Evolutionary conservation across 64 coral and sea anemone species (phyloP).

Genomic region (Catalaphyllia jardinei): DNA sequence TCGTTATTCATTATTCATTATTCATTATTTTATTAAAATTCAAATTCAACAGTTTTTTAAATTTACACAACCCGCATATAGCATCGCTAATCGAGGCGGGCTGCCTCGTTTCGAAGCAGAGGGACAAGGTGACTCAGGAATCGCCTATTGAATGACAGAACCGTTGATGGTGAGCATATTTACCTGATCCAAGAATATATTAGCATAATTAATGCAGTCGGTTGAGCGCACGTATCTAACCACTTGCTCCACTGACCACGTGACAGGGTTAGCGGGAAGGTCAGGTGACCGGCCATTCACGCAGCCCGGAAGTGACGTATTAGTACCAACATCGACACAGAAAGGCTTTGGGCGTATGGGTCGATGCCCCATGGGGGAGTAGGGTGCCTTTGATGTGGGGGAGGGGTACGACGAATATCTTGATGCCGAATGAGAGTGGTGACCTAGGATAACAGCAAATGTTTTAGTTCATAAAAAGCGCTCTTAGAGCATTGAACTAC

Average conservation of each 20-base stretch:
- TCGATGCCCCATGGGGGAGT: conserved; percentile 29
- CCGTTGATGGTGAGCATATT: not conserved
- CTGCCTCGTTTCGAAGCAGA: too few species aligned
- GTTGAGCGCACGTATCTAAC: conserved; percentile 81
- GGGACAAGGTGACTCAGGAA: not conserved
- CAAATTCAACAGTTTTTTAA: too few species aligned
- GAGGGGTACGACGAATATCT: conserved; percentile 48
- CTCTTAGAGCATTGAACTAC: too few species aligned
- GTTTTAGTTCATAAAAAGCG: not conserved
- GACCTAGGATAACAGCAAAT: not conserved
- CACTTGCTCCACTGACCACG: conserved; percentile 90
- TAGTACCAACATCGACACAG: conserved; percentile 77
- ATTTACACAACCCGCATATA: too few species aligned
- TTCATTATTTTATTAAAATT: too few species aligned
- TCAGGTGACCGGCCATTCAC: conserved; percentile 83
- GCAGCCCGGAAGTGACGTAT: conserved; percentile 97
- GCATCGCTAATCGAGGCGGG: too few species aligned
- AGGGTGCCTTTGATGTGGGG: conserved; percentile 29
- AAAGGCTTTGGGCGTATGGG: conserved; percentile 35
- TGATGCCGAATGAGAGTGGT: conserved; percentile 9
- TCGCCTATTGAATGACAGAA: not conserved
- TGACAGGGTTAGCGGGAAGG: conserved; percentile 81
- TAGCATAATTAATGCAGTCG: conserved; percentile 89
- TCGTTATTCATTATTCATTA: too few species aligned
- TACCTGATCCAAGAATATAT: conserved; percentile 90